phyloP scores from a whole-genome alignment of 2,888 invertebrate species.

The Mesorhabditis belari region DNA sequence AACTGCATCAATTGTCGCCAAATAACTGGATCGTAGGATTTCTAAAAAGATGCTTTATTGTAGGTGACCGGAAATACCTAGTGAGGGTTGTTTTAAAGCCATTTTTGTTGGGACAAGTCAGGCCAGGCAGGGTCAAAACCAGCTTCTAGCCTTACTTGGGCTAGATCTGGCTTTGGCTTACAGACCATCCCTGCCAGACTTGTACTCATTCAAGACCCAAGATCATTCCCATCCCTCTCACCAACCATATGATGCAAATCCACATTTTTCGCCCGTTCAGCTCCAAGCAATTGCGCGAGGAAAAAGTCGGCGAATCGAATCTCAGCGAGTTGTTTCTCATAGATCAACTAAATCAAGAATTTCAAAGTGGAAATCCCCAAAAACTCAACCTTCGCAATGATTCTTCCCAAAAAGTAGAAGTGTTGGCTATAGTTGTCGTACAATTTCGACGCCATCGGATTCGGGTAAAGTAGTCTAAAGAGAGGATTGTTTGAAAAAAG shows the following conservation, averaged over 20 bases:
- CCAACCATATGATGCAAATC: slow-evolving; percentile 29
- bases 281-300: slow-evolving; percentile 70
- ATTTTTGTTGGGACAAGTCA: too few relatives aligned
- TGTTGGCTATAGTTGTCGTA: slow-evolving; percentile 59
- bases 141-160: too few relatives aligned
- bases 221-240: too few relatives aligned
- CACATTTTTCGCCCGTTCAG: slow-evolving; percentile 10
- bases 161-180: too few relatives aligned
- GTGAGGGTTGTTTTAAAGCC: too few relatives aligned
- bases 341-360: slow-evolving; percentile 67
- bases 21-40: not conserved
- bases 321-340: slow-evolving; percentile 88
- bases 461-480: slow-evolving; percentile 74
- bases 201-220: too few relatives aligned
- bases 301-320: slow-evolving; percentile 92
- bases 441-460: slow-evolving; percentile 75
- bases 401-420: slow-evolving; percentile 86
- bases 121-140: too few relatives aligned
- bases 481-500: not conserved
- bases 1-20: slow-evolving; percentile 16
- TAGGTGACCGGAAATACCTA: not conserved
- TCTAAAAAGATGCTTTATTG: not conserved
- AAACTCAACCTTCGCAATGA: slow-evolving; percentile 73
- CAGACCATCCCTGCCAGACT: too few relatives aligned
- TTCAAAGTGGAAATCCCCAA: not conserved